These are phyloP conservation scores for Boloria euphrosyne DNA, from an alignment of 2,888 invertebrate genomes.

Conservation along the genomic window DNA sequence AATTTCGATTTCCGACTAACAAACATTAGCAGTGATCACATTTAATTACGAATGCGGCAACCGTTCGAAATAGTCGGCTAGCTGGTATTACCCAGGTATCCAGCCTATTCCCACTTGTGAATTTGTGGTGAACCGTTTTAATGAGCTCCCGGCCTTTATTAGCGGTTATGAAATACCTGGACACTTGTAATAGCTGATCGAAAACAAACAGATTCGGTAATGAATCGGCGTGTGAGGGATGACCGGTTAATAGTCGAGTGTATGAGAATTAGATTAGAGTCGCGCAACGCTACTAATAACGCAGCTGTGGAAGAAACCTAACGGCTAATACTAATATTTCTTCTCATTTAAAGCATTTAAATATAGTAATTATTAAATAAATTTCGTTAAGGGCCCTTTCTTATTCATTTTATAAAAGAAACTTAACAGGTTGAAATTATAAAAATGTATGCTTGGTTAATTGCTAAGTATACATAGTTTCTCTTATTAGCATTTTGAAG, in stretches of 20 bases:
- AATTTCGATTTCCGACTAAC: conserved; percentile 50
- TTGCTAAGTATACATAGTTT: neutral
- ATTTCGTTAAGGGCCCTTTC: too few relatives aligned
- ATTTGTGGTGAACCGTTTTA: conserved; percentile 47
- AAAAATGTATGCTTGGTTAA: too few relatives aligned
- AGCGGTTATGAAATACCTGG: conserved; percentile 29
- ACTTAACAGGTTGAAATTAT: too few relatives aligned
- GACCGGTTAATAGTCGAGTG: too few relatives aligned
- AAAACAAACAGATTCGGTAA: conserved; percentile 22
- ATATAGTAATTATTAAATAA: too few relatives aligned
- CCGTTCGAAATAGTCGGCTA: conserved; percentile 51
- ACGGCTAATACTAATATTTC: too few relatives aligned
- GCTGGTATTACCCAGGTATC: conserved; percentile 41
- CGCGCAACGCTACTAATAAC: too few relatives aligned
- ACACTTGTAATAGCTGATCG: conserved; percentile 25
- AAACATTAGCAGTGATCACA: conserved; percentile 56
- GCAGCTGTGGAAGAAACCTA: too few relatives aligned
- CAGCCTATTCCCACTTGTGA: conserved; percentile 44
- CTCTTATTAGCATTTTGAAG: neutral
- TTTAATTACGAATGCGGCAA: conserved; percentile 60
- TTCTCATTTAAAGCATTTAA: too few relatives aligned
- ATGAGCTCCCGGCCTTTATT: conserved; percentile 42
- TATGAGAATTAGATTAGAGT: too few relatives aligned
- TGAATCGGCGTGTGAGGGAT: neutral
- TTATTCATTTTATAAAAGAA: too few relatives aligned